Evolutionary conservation across 2,797 vertebrate species (phyloP), one percentile per base, ranked within the genome.

Genomic region (Arctocebus calabarensis): DNA sequence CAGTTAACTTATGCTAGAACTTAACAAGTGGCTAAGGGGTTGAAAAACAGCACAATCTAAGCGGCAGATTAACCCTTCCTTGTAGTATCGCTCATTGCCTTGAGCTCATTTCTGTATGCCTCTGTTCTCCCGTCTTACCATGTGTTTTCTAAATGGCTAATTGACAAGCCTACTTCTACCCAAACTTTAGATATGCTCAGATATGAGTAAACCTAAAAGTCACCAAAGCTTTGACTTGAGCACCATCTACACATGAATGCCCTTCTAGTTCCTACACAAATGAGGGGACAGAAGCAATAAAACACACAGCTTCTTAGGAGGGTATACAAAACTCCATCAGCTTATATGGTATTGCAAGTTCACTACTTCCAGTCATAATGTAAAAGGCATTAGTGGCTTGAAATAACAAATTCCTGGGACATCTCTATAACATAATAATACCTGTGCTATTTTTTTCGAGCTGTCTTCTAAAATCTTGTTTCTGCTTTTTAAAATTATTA

Each of bases 41-140:
- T 90, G 74, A 11, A 92, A 96, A 93, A 55, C 2, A 90, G 27
- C 25, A 73, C 32, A 71, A 77, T 55, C 32, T 87, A 94, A 97
- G 66, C 40, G 22, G 2, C 22, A 48, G 59, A 68, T 82, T 88
- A 90, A 77, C 4, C 6, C 9, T 7, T 91, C 14, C n/a, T 68
- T 68, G 2, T 71, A 82, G 45, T 82, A 43, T 59, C 23, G 64
- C 37, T 86, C 59, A 22, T 88, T n/a, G 19, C 43, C 14, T 91
- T 91, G 52, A 96, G 23, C 62, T 87, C n/a, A 37, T 55, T 45
- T 22, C 29, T 22, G 29, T 61, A 70, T 92, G 19, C 2, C 7
- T 40, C 6, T 40, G 59, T 94, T 88, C 88, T 79, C 32, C 32
- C 9, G 74, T 75, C 34, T 59, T 55, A 55, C 25, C 82, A 11